phyloP scores from a whole-genome alignment of 2,113 vertebrate species.

The Rhinichthys klamathensis region DNA sequence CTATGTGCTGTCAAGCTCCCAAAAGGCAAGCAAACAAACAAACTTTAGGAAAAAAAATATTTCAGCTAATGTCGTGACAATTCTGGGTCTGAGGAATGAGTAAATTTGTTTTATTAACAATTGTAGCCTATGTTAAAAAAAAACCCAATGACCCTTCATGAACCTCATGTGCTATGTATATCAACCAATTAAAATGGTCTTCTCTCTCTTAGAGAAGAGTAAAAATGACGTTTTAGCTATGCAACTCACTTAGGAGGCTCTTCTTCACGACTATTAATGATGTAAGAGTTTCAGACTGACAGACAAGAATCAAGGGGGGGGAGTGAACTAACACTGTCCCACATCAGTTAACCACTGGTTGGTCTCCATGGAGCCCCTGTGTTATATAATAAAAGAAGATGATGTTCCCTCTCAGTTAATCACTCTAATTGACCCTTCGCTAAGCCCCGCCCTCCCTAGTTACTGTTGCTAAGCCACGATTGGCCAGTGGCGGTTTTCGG shows the following conservation, averaged over 20 bases:
- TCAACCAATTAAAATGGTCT: too few relatives aligned
- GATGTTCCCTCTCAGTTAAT: conserved; percentile 43
- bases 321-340: not conserved
- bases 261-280: not conserved
- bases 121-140: too few relatives aligned
- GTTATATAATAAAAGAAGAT: conserved; percentile 16
- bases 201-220: not conserved
- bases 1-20: too few relatives aligned
- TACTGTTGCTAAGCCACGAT: too few relatives aligned
- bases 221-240: not conserved
- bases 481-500: too few relatives aligned
- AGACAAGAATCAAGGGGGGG: not conserved
- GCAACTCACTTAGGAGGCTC: not conserved
- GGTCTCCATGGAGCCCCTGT: not conserved
- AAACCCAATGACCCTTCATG: not conserved
- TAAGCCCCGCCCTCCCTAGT: too few relatives aligned
- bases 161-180: not conserved
- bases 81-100: too few relatives aligned
- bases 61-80: too few relatives aligned
- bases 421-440: too few relatives aligned
- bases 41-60: too few relatives aligned
- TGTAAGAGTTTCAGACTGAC: not conserved
- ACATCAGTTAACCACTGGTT: not conserved
- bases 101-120: too few relatives aligned
- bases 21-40: too few relatives aligned